phyloP scores from a whole-genome alignment of 2,888 invertebrate species.

The Furcula furcula region DNA sequence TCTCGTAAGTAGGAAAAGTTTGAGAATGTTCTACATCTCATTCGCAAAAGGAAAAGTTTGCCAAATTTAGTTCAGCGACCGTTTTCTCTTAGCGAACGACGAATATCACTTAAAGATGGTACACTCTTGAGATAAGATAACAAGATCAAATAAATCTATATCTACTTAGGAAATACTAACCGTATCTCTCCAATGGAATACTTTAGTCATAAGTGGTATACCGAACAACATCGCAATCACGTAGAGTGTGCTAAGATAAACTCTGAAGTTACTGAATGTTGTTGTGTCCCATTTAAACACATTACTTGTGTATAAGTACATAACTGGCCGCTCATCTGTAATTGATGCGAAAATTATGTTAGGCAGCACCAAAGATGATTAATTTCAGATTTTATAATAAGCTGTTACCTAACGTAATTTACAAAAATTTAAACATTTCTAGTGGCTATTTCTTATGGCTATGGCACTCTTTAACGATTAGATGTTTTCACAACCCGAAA shows the following conservation, averaged over 20 bases:
- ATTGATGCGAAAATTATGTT: constrained; percentile 11
- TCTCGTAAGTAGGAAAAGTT: no score
- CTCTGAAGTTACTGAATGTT: constrained; percentile 87
- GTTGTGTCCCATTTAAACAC: constrained; percentile 87
- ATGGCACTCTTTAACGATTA: no score
- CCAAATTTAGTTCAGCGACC: no score
- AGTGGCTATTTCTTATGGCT: no score
- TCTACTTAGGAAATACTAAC: constrained; percentile 44
- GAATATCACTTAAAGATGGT: no score
- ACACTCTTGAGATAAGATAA: no score
- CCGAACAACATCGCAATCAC: constrained; percentile 86
- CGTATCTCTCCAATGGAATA: constrained; percentile 86
- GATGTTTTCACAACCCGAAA: no score
- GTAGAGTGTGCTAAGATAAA: constrained; percentile 87
- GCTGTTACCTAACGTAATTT: background rate
- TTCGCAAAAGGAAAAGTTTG: no score
- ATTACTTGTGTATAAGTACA: constrained; percentile 87
- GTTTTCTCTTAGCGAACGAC: no score
- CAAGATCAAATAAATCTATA: constrained; percentile 3
- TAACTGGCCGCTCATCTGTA: constrained; percentile 88
- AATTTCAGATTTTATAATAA: background rate
- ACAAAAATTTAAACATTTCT: no score
- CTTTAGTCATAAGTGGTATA: constrained; percentile 86
- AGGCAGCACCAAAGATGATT: background rate
- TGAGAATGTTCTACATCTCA: no score